Percentiles rank a stretch among this genome's conserved stretches.
phyloP scores from a whole-genome alignment of 30 jellyfish, hydroid and myxozoan species.

The Turritopsis rubra region DNA sequence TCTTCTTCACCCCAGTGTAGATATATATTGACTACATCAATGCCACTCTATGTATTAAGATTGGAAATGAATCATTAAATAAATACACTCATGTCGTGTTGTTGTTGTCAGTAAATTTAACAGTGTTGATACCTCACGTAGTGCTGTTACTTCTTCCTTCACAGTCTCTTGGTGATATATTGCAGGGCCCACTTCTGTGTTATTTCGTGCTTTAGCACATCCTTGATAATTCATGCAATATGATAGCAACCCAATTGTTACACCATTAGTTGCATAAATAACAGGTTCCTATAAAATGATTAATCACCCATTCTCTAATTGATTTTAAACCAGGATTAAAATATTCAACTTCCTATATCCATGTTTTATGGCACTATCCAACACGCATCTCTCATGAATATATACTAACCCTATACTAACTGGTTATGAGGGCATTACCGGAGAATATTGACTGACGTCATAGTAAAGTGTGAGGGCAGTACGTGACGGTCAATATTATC shows the following conservation, averaged over 20 bases:
- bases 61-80: not conserved
- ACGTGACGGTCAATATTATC: no score
- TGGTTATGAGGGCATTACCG: no score
- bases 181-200: conserved; percentile 14
- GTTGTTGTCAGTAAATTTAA: not conserved
- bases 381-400: no score
- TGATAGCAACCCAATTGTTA: conserved; percentile 26
- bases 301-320: not conserved
- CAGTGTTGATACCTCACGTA: conserved; percentile 10
- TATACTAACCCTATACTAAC: no score
- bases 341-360: no score
- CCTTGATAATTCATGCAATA: conserved; percentile 24
- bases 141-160: conserved; percentile 27
- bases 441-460: no score
- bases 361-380: no score
- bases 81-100: not conserved
- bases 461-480: no score
- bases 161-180: conserved; percentile 8
- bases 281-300: conserved; percentile 23
- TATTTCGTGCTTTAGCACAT: conserved; percentile 7
- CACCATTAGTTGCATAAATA: conserved; percentile 26
- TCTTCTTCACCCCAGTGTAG: conserved; percentile 39
- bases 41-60: conserved; percentile 17
- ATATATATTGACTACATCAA: conserved; percentile 21
- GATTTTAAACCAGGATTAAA: no score